Conservation (phyloP, 2,113 vertebrate species). For the Oncorhynchus keta region DNA sequence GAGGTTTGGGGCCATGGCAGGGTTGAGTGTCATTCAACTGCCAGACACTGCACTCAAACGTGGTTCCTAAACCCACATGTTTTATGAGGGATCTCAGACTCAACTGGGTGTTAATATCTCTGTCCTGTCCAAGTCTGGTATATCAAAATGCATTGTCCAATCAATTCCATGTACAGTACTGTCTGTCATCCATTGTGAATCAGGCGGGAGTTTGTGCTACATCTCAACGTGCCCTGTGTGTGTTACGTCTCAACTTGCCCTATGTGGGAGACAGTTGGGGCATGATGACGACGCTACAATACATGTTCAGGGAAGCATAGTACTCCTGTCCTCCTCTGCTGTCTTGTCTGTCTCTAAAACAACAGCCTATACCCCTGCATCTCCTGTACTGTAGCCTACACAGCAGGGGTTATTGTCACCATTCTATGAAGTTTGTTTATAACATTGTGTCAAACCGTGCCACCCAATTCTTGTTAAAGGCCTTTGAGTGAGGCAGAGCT, state of each 20-base stretch:
- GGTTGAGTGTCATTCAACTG: not conserved
- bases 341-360: no score
- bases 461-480: constrained; percentile 31
- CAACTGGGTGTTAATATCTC: not conserved
- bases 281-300: not conserved
- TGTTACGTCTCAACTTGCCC: not conserved
- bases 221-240: not conserved
- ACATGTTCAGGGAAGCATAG: not conserved
- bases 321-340: not conserved
- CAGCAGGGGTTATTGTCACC: no score
- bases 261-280: not conserved
- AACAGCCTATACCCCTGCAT: not conserved
- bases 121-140: no score
- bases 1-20: not conserved
- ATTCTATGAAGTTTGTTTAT: no score
- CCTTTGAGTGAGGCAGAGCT: constrained; percentile 50
- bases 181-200: not conserved
- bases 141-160: no score
- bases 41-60: not conserved
- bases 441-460: constrained; percentile 28
- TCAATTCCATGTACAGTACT: not conserved
- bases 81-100: not conserved
- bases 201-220: not conserved
- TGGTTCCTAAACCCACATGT: not conserved
- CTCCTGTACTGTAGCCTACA: no score